A percentile compares a stretch with the other conserved stretches of the same genome.
Conservation (phyloP, 53 echinoderm and acorn worm species). For the Actinopyga echinites region DNA sequence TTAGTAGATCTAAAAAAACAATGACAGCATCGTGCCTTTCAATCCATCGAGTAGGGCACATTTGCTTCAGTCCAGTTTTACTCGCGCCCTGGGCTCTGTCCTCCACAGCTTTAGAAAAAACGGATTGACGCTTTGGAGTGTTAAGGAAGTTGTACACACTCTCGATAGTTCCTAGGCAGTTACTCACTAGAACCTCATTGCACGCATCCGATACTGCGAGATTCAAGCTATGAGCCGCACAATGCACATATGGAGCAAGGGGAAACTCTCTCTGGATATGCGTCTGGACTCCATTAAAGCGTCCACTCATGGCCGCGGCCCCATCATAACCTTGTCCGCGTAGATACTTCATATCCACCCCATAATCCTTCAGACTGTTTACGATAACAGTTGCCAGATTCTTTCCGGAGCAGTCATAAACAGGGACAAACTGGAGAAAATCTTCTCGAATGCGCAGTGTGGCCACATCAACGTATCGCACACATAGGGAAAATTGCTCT, state of each 20-base stretch:
- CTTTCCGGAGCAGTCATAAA: conserved; percentile 20
- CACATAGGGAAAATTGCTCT: conserved; percentile 36
- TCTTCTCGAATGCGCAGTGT: conserved; percentile 31
- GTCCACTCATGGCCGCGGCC: conserved; percentile 33
- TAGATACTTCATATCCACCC: conserved; percentile 22
- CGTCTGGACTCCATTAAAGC: conserved; percentile 15
- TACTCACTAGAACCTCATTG: conserved; percentile 1
- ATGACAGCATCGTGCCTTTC: conserved; percentile 1
- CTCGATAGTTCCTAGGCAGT: conserved; percentile 12
- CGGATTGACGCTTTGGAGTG: conserved; percentile 37
- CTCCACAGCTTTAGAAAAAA: conserved; percentile 17
- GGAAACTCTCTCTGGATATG: conserved; percentile 29
- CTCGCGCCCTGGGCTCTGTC: conserved; percentile 8
- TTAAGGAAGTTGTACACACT: conserved; percentile 29
- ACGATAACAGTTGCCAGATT: conserved; percentile 33
- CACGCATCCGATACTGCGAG: conserved; percentile 41
- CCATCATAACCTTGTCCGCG: conserved; percentile 36
- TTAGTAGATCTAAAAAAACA: conserved; percentile 7
- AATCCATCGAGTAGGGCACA: conserved; percentile 38
- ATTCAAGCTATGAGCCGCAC: conserved; percentile 42
- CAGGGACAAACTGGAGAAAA: conserved; percentile 45
- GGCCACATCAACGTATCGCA: not conserved
- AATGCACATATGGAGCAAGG: conserved; percentile 36
- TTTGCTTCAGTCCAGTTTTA: conserved; percentile 1
- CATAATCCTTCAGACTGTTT: conserved; percentile 24